phyloP scores from a whole-genome alignment of 2,888 invertebrate species.

The Diarsia mendica region DNA sequence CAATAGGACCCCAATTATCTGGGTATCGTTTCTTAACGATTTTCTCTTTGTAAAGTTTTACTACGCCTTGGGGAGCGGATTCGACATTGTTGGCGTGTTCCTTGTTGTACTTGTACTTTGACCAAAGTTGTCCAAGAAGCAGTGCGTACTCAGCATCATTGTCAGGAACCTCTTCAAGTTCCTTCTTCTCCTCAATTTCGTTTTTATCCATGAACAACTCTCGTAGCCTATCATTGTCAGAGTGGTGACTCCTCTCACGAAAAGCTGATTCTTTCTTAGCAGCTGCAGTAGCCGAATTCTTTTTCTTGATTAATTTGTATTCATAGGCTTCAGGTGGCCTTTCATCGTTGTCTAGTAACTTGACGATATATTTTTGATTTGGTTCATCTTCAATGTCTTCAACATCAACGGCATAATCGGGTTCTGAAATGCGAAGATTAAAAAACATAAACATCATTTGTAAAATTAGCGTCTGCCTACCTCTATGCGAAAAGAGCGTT shows the following conservation, averaged over 20 bases:
- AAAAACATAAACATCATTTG: background rate
- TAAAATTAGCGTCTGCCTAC: no score
- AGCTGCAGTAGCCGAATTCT: conserved; percentile 75
- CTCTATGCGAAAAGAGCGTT: no score
- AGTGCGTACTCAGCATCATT: conserved; percentile 89
- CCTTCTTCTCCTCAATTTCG: conserved; percentile 78
- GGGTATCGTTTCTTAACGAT: conserved; percentile 86
- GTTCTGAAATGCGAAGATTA: conserved; percentile 74
- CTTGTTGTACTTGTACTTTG: conserved; percentile 89
- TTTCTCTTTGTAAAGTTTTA: conserved; percentile 86
- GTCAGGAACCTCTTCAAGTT: conserved; percentile 77
- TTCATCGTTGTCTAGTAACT: conserved; percentile 83
- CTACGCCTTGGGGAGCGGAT: conserved; percentile 83
- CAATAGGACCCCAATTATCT: conserved; percentile 88
- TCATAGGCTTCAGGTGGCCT: conserved; percentile 89
- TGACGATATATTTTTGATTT: conserved; percentile 81
- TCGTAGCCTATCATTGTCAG: conserved; percentile 83
- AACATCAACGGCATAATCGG: conserved; percentile 81
- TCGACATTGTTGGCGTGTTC: conserved; percentile 79
- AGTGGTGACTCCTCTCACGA: conserved; percentile 84
- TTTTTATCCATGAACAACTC: conserved; percentile 83
- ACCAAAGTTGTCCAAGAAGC: conserved; percentile 89
- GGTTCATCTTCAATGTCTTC: conserved; percentile 82
- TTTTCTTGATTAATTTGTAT: conserved; percentile 89
- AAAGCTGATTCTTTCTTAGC: conserved; percentile 84